These are phyloP conservation scores for Agrotis puta DNA, from an alignment of 2,888 invertebrate species.

Conservation along the genomic window DNA sequence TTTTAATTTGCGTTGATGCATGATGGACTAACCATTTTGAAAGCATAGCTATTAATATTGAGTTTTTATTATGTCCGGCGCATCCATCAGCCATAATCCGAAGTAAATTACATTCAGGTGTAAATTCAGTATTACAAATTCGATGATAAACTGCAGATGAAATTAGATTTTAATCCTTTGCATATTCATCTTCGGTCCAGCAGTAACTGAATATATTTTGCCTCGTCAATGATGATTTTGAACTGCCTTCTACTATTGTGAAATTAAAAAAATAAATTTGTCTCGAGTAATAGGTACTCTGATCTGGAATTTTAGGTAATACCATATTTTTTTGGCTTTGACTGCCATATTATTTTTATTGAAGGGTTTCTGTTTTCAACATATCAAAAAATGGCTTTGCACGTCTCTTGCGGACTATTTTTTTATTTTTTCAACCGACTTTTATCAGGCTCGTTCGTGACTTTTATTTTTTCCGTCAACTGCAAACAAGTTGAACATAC, in stretches of 20 bases:
- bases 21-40: slow-evolving; percentile 9
- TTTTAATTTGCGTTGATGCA: slow-evolving; percentile 19
- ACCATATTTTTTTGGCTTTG: slow-evolving; percentile 7
- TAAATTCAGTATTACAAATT: not conserved
- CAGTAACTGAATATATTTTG: slow-evolving; percentile 3
- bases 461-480: slow-evolving; percentile 8
- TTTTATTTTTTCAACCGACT: not conserved
- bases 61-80: slow-evolving; percentile 12
- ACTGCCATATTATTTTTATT: slow-evolving; percentile 8
- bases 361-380: not conserved
- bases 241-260: slow-evolving; percentile 7
- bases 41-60: slow-evolving; percentile 13
- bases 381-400: slow-evolving; percentile 4
- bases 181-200: slow-evolving; percentile 13
- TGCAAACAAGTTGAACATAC: slow-evolving; percentile 14
- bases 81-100: slow-evolving; percentile 19
- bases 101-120: slow-evolving; percentile 12
- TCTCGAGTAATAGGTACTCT: not conserved
- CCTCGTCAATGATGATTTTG: slow-evolving; percentile 13
- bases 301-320: slow-evolving; percentile 3
- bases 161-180: slow-evolving; percentile 12
- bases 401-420: slow-evolving; percentile 1
- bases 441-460: not conserved
- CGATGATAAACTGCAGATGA: slow-evolving; percentile 6
- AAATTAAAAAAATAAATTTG: slow-evolving; percentile 13